Conservation (phyloP, 2,113 vertebrate species). For the Brienomyrus longianalis region DNA sequence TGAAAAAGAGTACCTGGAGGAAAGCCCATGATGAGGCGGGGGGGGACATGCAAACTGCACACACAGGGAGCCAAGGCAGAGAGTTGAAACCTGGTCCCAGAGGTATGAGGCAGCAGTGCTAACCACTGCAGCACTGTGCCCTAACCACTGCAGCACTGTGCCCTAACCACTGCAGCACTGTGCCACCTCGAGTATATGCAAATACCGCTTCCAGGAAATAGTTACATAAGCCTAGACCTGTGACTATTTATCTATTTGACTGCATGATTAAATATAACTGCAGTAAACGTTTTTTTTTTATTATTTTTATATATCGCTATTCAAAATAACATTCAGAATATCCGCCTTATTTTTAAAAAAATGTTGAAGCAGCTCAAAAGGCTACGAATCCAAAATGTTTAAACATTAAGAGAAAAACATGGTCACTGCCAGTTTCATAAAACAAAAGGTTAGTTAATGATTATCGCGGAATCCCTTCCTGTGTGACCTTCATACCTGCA, state of each 20-base stretch:
- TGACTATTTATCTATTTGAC: neutral
- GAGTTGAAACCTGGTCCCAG: neutral
- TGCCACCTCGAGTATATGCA: neutral
- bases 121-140: neutral
- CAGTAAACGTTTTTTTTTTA: neutral
- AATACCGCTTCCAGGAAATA: neutral
- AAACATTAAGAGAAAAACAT: neutral
- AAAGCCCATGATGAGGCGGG: too few relatives aligned
- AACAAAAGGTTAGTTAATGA: neutral
- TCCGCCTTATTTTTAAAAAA: neutral
- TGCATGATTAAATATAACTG: rapidly evolving
- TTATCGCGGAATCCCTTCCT: neutral
- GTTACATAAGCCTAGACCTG: neutral
- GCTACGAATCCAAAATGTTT: neutral
- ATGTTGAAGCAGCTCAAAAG: neutral
- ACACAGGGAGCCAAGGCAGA: neutral
- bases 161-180: too few relatives aligned
- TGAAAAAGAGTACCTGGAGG: too few relatives aligned
- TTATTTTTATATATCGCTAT: neutral
- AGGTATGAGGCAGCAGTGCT: neutral
- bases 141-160: too few relatives aligned
- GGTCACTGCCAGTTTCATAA: neutral
- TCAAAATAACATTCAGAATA: neutral
- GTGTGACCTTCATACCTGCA: constrained; percentile 46
- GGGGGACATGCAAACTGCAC: neutral